phyloP scores from a whole-genome alignment of 53 echinoderm and acorn worm genomes.

The Crossaster papposus region DNA sequence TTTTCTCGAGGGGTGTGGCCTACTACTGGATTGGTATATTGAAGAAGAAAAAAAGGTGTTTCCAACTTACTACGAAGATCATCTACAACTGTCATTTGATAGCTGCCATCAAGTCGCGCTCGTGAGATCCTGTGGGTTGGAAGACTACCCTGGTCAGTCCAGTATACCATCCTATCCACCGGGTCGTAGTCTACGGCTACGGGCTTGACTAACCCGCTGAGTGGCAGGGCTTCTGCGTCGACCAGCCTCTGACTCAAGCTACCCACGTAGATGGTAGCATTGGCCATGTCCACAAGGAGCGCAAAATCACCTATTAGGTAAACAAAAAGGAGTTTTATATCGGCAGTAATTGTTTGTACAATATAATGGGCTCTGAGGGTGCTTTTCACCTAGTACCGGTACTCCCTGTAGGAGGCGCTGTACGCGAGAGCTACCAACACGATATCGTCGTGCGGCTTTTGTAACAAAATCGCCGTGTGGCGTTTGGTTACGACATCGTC shows the following conservation, averaged over 20 bases:
- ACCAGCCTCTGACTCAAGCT: background rate
- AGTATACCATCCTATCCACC: conserved; percentile 67
- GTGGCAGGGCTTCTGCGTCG: conserved; percentile 39
- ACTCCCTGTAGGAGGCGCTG: too few relatives aligned
- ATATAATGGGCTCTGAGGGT: too few relatives aligned
- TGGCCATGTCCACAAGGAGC: background rate
- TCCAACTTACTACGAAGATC: conserved; percentile 11
- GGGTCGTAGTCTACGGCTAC: conserved; percentile 75
- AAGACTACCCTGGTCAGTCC: conserved; percentile 65
- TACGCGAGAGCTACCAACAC: too few relatives aligned
- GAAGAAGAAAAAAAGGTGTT: too few relatives aligned
- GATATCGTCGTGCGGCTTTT: too few relatives aligned
- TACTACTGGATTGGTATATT: too few relatives aligned
- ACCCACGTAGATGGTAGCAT: conserved; percentile 26
- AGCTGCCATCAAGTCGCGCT: conserved; percentile 68
- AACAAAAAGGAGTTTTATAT: too few relatives aligned
- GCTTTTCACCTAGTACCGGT: too few relatives aligned
- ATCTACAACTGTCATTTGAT: conserved; percentile 60
- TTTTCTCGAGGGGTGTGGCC: too few relatives aligned
- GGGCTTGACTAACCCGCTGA: conserved; percentile 59
- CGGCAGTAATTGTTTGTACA: too few relatives aligned
- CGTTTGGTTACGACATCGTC: too few relatives aligned
- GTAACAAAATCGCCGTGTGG: too few relatives aligned
- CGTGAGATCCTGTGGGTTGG: conserved; percentile 58
- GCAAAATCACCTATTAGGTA: conserved; percentile 34